phyloP scores from a whole-genome alignment of 2,797 vertebrate genomes.

The Myiotriccus ornatus region DNA sequence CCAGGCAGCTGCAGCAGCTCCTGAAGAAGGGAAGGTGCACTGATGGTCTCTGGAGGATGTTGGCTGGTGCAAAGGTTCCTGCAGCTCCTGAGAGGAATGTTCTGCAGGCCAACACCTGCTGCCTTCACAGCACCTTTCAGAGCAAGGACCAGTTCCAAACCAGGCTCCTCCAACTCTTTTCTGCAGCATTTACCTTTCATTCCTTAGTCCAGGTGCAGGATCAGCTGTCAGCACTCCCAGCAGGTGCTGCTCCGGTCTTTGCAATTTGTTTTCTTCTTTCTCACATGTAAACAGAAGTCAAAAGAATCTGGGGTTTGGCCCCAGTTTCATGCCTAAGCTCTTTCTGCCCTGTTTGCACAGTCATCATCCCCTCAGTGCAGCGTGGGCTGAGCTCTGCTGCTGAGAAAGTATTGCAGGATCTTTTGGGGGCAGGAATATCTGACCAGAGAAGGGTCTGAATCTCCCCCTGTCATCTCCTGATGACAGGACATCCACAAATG shows the following conservation, averaged over 20 bases:
- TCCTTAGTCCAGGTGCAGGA: neutral
- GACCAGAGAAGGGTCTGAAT: neutral
- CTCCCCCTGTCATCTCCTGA: too few species aligned
- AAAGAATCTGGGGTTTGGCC: neutral
- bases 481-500: neutral
- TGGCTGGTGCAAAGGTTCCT: neutral
- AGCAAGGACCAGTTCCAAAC: neutral
- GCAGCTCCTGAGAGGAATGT: neutral
- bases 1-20: neutral
- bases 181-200: neutral
- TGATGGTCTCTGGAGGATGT: neutral
- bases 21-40: neutral
- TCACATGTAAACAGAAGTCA: neutral
- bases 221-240: neutral
- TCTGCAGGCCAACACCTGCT: neutral
- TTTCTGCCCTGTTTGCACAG: neutral
- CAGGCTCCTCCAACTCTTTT: neutral
- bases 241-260: neutral
- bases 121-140: neutral
- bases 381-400: neutral
- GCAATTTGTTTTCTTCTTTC: neutral
- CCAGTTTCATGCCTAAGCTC: neutral
- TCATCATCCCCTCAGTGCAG: neutral
- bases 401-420: neutral
- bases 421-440: neutral